These are phyloP conservation scores for Pogona vitticeps DNA, from an alignment of 2,113 vertebrate genomes.

Conservation along the genomic window DNA sequence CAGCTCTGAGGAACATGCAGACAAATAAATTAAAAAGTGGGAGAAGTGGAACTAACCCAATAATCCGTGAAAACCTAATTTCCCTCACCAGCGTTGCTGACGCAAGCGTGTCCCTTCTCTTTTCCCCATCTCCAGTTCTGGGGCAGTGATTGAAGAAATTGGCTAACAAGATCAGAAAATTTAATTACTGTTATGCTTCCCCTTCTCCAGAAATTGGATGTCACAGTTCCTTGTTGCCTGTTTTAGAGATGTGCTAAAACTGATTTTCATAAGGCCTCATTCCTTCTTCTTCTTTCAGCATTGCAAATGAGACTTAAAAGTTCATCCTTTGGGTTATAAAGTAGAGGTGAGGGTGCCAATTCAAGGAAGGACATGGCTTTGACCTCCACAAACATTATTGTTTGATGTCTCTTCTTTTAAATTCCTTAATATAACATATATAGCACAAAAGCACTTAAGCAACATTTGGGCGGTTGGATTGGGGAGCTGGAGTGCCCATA, in stretches of 20 bases:
- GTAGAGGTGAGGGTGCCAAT: constrained; percentile 11
- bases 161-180: constrained; percentile 89
- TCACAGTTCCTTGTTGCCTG: constrained; percentile 75
- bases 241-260: constrained; percentile 58
- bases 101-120: constrained; percentile 75
- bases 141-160: constrained; percentile 86
- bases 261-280: constrained; percentile 58
- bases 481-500: background rate
- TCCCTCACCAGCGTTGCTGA: constrained; percentile 75
- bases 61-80: constrained; percentile 88
- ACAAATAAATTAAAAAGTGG: constrained; percentile 88
- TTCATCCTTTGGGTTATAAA: constrained; percentile 19
- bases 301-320: constrained; percentile 2
- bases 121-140: constrained; percentile 76
- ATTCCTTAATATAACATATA: fast-evolving
- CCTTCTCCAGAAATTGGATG: constrained; percentile 83
- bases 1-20: constrained; percentile 81
- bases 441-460: background rate
- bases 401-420: background rate
- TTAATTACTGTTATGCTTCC: constrained; percentile 82
- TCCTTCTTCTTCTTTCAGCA: constrained; percentile 17
- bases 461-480: background rate
- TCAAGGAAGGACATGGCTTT: background rate
- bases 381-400: background rate
- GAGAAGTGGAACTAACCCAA: constrained; percentile 87